Percentiles rank a stretch among this genome's conserved stretches.
phyloP scores from a whole-genome alignment of 2,113 vertebrate genomes.

The Mustela nigripes region DNA sequence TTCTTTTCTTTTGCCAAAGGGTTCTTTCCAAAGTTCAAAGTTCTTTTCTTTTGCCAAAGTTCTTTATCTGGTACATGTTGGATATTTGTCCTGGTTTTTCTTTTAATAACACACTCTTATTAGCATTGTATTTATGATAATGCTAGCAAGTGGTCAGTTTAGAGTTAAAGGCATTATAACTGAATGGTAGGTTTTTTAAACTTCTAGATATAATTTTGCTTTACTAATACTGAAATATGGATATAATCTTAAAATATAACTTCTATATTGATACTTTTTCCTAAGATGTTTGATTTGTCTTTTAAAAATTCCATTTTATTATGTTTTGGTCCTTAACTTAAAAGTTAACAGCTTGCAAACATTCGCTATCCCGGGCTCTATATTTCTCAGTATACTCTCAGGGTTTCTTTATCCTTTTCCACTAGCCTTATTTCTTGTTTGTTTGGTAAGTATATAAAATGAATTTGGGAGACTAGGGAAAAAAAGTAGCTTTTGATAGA shows the following conservation, averaged over 20 bases:
- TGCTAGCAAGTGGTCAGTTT: not conserved
- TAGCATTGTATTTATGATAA: constrained; percentile 21
- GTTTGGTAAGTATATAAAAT: constrained; percentile 93
- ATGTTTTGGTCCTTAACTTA: constrained; percentile 89
- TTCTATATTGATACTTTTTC: constrained; percentile 43
- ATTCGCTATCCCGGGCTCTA: constrained; percentile 98
- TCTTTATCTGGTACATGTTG: not conserved
- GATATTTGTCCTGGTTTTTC: not conserved
- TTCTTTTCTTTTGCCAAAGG: not conserved
- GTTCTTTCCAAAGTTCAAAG: not conserved
- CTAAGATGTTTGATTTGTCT: constrained; percentile 43
- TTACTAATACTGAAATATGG: constrained; percentile 50
- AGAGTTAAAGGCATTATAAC: not conserved
- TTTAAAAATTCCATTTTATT: constrained; percentile 59
- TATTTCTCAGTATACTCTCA: constrained; percentile 99
- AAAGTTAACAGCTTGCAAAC: constrained; percentile 94
- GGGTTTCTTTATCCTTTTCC: constrained; percentile 99
- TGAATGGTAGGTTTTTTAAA: constrained; percentile 8
- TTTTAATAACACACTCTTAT: not conserved
- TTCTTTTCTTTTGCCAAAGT: not conserved
- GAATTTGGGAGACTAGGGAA: not conserved
- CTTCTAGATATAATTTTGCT: constrained; percentile 56
- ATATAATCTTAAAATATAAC: constrained; percentile 4
- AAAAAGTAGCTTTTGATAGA: not conserved
- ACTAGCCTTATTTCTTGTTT: constrained; percentile 97